Base-by-base conservation (phyloP, 2,113 vertebrate genomes). In the Calyptommatus sinebrachiatus region DNA sequence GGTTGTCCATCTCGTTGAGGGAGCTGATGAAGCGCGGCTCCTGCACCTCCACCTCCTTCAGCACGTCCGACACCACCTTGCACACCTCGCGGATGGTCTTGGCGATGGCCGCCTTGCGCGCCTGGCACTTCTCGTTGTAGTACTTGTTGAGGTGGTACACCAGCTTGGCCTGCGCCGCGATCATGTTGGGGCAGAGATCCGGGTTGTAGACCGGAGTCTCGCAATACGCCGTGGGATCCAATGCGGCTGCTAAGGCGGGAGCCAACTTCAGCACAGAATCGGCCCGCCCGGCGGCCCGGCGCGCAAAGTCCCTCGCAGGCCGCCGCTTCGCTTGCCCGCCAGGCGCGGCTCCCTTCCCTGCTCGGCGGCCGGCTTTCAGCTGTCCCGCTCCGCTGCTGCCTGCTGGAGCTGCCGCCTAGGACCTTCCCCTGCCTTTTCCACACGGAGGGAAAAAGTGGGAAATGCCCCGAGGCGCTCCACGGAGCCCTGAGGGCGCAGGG, bases 101-200 rank as follows among this genome's bases (percentile, higher is more conserved):
- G 92, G 98, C 97, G 90, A 99, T 97, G 91, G 98, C 97, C 26
- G 97, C 98, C 87, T 99, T 99, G 78, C 98, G 93, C 88, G 98
- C 97, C 89, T 99, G 98, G 90, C 98, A 99, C 93, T 99, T 99
- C 93, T 99, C 98, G 88, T 98, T 98, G 96, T 99, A 99, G 94
- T 99, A 99, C 92, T 99, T 99, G 91, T 99, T 99, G 67, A 99
- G 97, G 85, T 99, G 98, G 85, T 99, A 99, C 77, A 99, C 98
- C 94, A 99, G 94, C 94, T 99, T 99, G 89, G 98, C 98, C 96
- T 99, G 98, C 73, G 98, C 97, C 89, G 98, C 98, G 93, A 99
- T 98, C 98, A 99, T 99, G 91, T 99, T 99, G 89, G 98, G 98
- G 96, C 98, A 99, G 97, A 99, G 98, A 97, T 99, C 98, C 98